Conservation (phyloP, 2,113 vertebrate genomes). For the Mugil cephalus region DNA sequence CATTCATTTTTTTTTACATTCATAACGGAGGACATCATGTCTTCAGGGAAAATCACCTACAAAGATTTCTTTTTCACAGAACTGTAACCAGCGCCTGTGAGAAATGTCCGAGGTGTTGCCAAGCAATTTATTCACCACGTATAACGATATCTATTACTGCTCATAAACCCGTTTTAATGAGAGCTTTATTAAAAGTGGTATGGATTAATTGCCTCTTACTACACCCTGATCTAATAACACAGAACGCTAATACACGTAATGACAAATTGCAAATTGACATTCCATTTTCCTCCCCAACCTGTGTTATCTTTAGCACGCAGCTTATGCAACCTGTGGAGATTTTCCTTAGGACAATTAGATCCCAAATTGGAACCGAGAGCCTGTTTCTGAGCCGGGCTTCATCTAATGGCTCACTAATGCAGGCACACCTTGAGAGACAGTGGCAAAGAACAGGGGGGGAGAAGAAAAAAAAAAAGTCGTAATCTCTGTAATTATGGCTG, state of each 20-base stretch:
- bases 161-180: neutral
- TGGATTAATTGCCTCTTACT: neutral
- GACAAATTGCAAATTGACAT: neutral
- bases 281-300: neutral
- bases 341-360: slow-evolving; percentile 13
- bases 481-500: slow-evolving; percentile 47
- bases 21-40: neutral
- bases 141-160: neutral
- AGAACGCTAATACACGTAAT: neutral
- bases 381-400: slow-evolving; percentile 1
- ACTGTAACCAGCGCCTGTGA: neutral
- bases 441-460: neutral
- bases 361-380: slow-evolving; percentile 3
- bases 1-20: neutral
- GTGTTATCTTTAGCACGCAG: neutral
- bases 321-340: neutral
- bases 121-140: neutral
- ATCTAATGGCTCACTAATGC: slow-evolving; percentile 26
- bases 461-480: neutral
- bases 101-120: neutral
- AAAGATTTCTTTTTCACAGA: neutral
- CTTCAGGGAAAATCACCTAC: neutral
- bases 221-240: neutral
- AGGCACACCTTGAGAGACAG: neutral
- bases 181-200: neutral